These are phyloP conservation scores for Hemicrepidius hirtus DNA, from an alignment of 2,888 invertebrate genomes.

Conservation along the genomic window DNA sequence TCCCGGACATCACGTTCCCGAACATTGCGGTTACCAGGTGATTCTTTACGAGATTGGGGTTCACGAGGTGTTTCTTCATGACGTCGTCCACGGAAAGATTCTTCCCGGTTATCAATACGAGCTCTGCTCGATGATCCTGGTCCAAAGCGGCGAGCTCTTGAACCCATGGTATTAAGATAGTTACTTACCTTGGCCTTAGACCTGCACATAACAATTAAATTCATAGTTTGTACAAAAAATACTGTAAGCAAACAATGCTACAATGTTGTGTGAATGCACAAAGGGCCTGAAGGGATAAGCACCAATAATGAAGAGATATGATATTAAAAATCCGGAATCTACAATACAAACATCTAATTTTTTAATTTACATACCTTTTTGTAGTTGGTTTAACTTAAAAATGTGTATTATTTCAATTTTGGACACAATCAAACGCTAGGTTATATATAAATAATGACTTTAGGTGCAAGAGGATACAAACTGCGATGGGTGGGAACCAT, in stretches of 20 bases:
- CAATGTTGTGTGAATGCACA: background rate
- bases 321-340: too few relatives aligned
- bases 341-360: too few relatives aligned
- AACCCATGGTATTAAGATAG: conserved; percentile 18
- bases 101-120: background rate
- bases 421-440: too few relatives aligned
- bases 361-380: too few relatives aligned
- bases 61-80: background rate
- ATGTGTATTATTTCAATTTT: too few relatives aligned
- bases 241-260: background rate
- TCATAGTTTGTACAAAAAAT: conserved; percentile 4
- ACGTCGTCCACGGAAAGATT: background rate
- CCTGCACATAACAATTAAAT: conserved; percentile 24
- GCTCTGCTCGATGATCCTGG: conserved; percentile 1
- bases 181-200: conserved; percentile 19
- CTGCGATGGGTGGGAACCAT: too few relatives aligned
- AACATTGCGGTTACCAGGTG: background rate
- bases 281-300: background rate
- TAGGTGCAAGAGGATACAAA: too few relatives aligned
- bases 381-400: too few relatives aligned
- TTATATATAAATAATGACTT: too few relatives aligned
- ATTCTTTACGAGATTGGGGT: background rate
- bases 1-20: background rate
- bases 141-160: conserved; percentile 7
- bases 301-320: too few relatives aligned